Percentiles rank a stretch among this genome's conserved stretches.
phyloP scores from a whole-genome alignment of 2,113 vertebrate genomes.

The Brachyistius frenatus region DNA sequence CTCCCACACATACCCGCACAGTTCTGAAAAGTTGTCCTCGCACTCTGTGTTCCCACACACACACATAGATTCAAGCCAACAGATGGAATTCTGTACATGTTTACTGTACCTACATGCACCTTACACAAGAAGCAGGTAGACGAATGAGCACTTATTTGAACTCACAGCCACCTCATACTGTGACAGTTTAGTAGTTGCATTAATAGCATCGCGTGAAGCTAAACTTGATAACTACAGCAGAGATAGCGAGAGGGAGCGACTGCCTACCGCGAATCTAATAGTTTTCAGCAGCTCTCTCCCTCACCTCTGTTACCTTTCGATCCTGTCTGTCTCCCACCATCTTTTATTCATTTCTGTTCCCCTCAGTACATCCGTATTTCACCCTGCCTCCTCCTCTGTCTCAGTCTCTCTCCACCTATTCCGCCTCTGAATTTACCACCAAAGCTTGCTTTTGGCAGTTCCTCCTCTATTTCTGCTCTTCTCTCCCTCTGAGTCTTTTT shows the following conservation, averaged over 20 bases:
- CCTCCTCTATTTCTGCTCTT: conserved; percentile 27
- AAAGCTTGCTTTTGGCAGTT: conserved; percentile 61
- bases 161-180: conserved; percentile 16
- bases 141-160: conserved; percentile 18
- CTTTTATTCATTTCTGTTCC: conserved; percentile 76
- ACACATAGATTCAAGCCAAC: conserved; percentile 23
- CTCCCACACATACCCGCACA: conserved; percentile 33
- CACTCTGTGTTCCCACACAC: not conserved
- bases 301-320: conserved; percentile 67
- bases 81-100: conserved; percentile 22
- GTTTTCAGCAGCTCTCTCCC: conserved; percentile 61
- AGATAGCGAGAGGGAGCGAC: conserved; percentile 27
- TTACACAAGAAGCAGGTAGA: conserved; percentile 20
- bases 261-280: conserved; percentile 63
- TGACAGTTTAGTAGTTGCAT: conserved; percentile 47
- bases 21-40: conserved; percentile 23
- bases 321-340: conserved; percentile 71
- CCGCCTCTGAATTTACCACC: conserved; percentile 70
- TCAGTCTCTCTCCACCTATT: conserved; percentile 49
- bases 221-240: conserved; percentile 54
- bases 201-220: conserved; percentile 41
- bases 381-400: conserved; percentile 48
- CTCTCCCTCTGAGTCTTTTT: not conserved
- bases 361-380: conserved; percentile 65
- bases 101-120: conserved; percentile 2